These are phyloP conservation scores for Spizella passerina DNA, from an alignment of 2,797 vertebrate genomes.

Conservation along the genomic window DNA sequence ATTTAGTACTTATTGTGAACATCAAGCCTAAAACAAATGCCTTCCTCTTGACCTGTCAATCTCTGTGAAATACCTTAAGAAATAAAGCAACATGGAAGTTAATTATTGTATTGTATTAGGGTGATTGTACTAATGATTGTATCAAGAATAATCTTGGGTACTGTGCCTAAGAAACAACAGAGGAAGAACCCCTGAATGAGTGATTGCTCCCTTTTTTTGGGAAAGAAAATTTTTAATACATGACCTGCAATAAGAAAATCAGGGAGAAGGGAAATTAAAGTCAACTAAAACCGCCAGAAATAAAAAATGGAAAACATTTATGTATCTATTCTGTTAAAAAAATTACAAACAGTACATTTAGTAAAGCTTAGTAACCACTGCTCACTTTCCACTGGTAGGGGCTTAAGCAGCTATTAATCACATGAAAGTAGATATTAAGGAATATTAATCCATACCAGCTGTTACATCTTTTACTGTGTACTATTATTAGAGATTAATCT, in stretches of 20 bases:
- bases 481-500: constrained; percentile 87
- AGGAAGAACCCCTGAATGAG: neutral
- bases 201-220: neutral
- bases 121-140: neutral
- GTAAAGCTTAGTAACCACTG: constrained; percentile 34
- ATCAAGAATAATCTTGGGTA: neutral
- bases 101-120: neutral
- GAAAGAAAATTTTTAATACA: neutral
- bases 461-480: constrained; percentile 67
- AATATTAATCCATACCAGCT: constrained; percentile 83
- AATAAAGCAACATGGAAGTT: neutral
- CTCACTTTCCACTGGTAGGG: constrained; percentile 31
- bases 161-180: neutral
- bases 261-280: neutral
- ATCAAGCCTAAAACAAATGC: neutral
- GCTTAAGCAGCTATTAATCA: constrained; percentile 84
- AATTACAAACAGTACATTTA: neutral
- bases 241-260: neutral
- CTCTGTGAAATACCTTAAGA: neutral
- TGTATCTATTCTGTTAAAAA: neutral
- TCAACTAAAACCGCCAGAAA: neutral
- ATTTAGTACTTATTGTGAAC: neutral
- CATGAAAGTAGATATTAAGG: constrained; percentile 84
- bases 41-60: neutral
- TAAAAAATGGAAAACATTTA: neutral